Base-by-base conservation (phyloP, 2,888 invertebrate species). In the Diabrotica balteata region DNA sequence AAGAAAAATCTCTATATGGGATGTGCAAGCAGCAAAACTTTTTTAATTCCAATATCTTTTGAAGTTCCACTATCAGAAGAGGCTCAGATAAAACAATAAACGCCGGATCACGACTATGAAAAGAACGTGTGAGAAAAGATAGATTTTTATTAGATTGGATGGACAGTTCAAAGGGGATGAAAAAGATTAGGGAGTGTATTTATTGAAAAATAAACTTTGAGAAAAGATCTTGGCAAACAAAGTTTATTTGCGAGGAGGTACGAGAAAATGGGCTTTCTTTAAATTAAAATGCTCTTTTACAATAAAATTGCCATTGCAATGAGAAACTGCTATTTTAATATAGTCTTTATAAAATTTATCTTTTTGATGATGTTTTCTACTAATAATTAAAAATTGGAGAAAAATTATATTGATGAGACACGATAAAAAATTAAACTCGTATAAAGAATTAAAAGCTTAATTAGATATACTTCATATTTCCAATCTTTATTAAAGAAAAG, bases 41-140 rank as follows among this genome's bases (percentile, higher is more conserved):
- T 63, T 63, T 63, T 63, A 63, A 63, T 63, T 63, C 63, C 63
- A 57, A 63, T 63, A 63, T 63, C 63, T 63, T 63, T 63, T 63
- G 63, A 63, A 63, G 63, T 63, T 63, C 32, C 63, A 57, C 63
- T 63, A 63, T 63, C 57, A 51, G 54, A 54, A 63, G 57, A 43
- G 63, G 50, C 55, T 45, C 11, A 17, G 63, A 63, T 63, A 63
- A 63, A 63, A 63, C 63, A 63, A 63, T 63, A 63, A 57, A 44
- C 63, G 63, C 49, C 43, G 50, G 55, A 51, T 11, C 63, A 54
- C 10, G 43, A 55, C 63, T 57, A 63, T 53, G 57, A 63, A 63
- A 57, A 57, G 63, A 57, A 63, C 63, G 63, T 63, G 63, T 49
- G 50, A 57, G 50, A 57, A 50, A 45, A 49, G 57, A 63, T 63